A percentile compares a stretch with the other conserved stretches of the same genome.
Conservation (phyloP, 2,113 vertebrate genomes). For the Podilymbus podiceps region DNA sequence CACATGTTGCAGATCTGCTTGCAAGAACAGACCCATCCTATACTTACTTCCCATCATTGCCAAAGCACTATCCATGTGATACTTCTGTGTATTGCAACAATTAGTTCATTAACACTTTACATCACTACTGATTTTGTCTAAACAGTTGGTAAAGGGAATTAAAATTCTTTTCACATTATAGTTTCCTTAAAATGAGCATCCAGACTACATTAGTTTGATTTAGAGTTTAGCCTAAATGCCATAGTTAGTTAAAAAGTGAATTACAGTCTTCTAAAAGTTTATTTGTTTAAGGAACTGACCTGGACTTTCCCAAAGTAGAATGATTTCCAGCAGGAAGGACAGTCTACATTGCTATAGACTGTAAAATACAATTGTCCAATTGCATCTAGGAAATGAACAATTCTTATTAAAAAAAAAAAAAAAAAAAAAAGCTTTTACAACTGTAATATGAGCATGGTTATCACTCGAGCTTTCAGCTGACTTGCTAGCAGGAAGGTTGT, state of each 20-base stretch:
- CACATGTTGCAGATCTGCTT: not conserved
- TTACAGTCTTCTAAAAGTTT: not conserved
- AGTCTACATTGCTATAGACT: not conserved
- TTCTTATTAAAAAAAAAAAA: not conserved
- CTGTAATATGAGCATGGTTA: not conserved
- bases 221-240: not conserved
- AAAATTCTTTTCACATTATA: not conserved
- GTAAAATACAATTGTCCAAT: not conserved
- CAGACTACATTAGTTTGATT: not conserved
- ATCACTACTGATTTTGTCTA: not conserved
- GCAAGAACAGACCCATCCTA: not conserved
- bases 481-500: not conserved
- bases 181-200: not conserved
- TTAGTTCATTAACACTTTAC: not conserved
- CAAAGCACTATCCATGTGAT: not conserved
- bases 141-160: not conserved
- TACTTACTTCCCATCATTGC: not conserved
- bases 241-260: not conserved
- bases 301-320: not conserved
- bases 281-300: slow-evolving; percentile 1
- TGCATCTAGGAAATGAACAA: not conserved
- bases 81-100: not conserved
- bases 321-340: not conserved
- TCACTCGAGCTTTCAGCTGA: not conserved
- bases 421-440: not conserved